Conservation (phyloP, 1,140 invertebrate genomes). For the Piezodorus guildinii region DNA sequence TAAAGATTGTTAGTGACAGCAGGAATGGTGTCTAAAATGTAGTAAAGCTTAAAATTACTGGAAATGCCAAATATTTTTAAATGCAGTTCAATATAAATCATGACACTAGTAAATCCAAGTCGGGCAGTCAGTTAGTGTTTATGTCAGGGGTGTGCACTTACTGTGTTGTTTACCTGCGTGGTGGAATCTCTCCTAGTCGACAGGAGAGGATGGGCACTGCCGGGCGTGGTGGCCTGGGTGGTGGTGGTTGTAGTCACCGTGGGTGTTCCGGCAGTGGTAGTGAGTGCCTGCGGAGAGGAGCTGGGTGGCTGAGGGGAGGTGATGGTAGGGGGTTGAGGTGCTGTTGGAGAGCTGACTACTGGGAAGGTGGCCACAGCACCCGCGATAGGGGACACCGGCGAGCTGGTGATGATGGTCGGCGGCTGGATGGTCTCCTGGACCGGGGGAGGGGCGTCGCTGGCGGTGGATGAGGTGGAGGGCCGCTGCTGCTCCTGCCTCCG, state of each 20-base stretch:
- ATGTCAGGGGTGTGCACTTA: not conserved
- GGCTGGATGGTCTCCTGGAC: constrained; percentile 44
- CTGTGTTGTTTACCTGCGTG: constrained; percentile 48
- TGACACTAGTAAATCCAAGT: too few relatives aligned
- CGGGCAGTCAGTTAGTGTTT: too few relatives aligned
- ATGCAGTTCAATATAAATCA: too few relatives aligned
- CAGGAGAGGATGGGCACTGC: constrained; percentile 38
- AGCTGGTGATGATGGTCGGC: constrained; percentile 68
- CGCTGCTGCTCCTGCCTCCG: constrained; percentile 56
- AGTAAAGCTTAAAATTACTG: too few relatives aligned
- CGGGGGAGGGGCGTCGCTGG: constrained; percentile 48
- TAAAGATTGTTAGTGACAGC: too few relatives aligned
- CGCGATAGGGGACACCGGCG: constrained; percentile 58
- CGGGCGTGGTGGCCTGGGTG: constrained; percentile 30
- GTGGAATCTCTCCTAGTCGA: constrained; percentile 65
- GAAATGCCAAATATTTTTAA: too few relatives aligned
- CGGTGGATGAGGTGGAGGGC: constrained; percentile 65
- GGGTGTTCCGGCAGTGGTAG: constrained; percentile 33
- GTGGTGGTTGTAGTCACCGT: constrained; percentile 35
- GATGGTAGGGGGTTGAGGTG: constrained; percentile 34
- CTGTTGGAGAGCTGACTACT: constrained; percentile 30
- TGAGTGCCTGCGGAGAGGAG: constrained; percentile 20
- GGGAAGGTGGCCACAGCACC: constrained; percentile 55
- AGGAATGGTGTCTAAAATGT: too few relatives aligned
- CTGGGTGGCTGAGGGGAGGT: constrained; percentile 33